phyloP scores from a whole-genome alignment of 1,140 invertebrate genomes.

The Drosophila pallidifrons region DNA sequence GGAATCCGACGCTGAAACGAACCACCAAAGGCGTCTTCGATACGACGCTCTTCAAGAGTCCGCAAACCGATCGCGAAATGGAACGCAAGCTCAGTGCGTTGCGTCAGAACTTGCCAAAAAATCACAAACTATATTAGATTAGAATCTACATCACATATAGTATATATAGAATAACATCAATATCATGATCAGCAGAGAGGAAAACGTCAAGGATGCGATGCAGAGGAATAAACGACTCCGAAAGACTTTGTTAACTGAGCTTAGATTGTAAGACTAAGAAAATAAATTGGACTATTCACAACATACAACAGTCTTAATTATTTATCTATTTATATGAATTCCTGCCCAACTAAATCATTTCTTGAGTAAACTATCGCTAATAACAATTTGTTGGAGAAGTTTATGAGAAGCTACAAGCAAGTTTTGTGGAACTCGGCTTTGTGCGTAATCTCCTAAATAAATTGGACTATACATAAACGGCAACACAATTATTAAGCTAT shows the following conservation, averaged over 20 bases:
- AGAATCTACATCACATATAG: background rate
- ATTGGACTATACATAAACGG: too few relatives aligned
- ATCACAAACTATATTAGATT: conserved; percentile 76
- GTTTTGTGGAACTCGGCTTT: too few relatives aligned
- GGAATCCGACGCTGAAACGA: conserved; percentile 46
- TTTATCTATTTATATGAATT: too few relatives aligned
- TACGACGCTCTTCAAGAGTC: conserved; percentile 78
- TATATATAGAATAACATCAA: background rate
- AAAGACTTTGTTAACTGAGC: conserved; percentile 44
- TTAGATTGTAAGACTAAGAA: background rate
- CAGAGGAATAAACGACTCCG: background rate
- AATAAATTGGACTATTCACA: background rate
- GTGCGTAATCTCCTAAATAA: too few relatives aligned
- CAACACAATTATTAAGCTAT: too few relatives aligned
- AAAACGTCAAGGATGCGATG: background rate
- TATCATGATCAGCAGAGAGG: background rate
- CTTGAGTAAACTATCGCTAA: too few relatives aligned
- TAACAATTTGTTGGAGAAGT: too few relatives aligned
- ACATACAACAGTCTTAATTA: background rate
- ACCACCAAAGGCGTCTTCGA: conserved; percentile 81
- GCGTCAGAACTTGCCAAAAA: conserved; percentile 79
- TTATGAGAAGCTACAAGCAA: too few relatives aligned
- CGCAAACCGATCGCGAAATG: conserved; percentile 61
- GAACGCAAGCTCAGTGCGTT: conserved; percentile 50
- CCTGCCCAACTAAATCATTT: too few relatives aligned